These are phyloP conservation scores for Drosophila malerkotliana DNA, from an alignment of 1,140 invertebrate genomes.

Conservation along the genomic window DNA sequence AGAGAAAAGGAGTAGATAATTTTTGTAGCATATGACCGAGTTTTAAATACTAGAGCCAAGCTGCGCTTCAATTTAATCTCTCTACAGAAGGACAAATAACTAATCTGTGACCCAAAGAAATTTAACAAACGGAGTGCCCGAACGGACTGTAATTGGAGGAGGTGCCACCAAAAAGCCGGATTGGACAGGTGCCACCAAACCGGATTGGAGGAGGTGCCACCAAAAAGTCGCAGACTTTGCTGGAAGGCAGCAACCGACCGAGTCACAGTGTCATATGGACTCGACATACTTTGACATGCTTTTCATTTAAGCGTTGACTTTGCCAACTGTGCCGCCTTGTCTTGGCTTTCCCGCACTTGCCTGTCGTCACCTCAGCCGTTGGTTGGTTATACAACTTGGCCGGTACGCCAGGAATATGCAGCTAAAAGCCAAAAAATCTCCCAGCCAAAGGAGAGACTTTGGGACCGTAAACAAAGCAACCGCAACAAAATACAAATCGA, in stretches of 20 bases:
- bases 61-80: slow-evolving; percentile 14
- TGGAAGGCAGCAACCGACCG: slow-evolving; percentile 15
- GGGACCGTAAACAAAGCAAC: slow-evolving; percentile 53
- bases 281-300: slow-evolving; percentile 67
- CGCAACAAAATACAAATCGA: slow-evolving; percentile 52
- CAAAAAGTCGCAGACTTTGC: slow-evolving; percentile 22
- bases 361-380: slow-evolving; percentile 20
- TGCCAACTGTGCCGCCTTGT: slow-evolving; percentile 50
- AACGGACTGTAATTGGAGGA: no score
- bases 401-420: slow-evolving; percentile 43
- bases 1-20: not conserved
- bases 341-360: slow-evolving; percentile 4
- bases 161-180: slow-evolving; percentile 15
- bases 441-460: slow-evolving; percentile 25
- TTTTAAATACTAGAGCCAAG: not conserved
- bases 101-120: slow-evolving; percentile 48
- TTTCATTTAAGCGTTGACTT: slow-evolving; percentile 68
- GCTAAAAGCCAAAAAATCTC: slow-evolving; percentile 60
- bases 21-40: no score
- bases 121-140: slow-evolving; percentile 2
- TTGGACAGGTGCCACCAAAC: slow-evolving; percentile 14
- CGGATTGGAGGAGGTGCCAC: slow-evolving; percentile 17
- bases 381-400: slow-evolving; percentile 46
- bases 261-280: slow-evolving; percentile 67
- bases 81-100: slow-evolving; percentile 12